These are phyloP conservation scores for Seriola rivoliana DNA, from an alignment of 2,113 vertebrate genomes.

Conservation along the genomic window DNA sequence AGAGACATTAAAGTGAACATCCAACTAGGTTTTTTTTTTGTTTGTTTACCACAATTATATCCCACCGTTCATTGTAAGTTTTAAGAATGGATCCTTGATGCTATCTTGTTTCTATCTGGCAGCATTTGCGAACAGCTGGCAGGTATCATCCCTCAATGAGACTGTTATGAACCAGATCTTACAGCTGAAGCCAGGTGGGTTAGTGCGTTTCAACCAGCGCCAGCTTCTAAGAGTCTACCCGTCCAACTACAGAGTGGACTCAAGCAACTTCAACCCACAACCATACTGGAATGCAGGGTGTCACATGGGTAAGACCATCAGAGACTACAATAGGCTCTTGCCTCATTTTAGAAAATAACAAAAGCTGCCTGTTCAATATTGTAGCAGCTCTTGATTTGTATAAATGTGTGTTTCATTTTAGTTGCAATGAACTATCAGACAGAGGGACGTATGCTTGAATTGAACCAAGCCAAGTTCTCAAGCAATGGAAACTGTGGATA, in stretches of 20 bases:
- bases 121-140: slow-evolving; percentile 90
- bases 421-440: slow-evolving; percentile 98
- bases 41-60: background rate
- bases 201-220: slow-evolving; percentile 93
- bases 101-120: slow-evolving; percentile 23
- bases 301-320: slow-evolving; percentile 89
- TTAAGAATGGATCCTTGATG: background rate
- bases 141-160: slow-evolving; percentile 96
- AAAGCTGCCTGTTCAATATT: background rate
- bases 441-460: slow-evolving; percentile 94
- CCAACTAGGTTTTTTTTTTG: background rate
- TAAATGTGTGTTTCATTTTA: slow-evolving; percentile 65
- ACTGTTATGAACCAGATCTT: slow-evolving; percentile 94
- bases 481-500: slow-evolving; percentile 96
- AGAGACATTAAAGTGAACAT: background rate
- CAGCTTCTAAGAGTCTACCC: slow-evolving; percentile 96
- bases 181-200: slow-evolving; percentile 89
- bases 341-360: background rate
- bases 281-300: slow-evolving; percentile 96
- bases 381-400: background rate
- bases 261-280: slow-evolving; percentile 97
- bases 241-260: slow-evolving; percentile 94
- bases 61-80: background rate
- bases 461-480: slow-evolving; percentile 94
- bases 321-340: background rate